Conservation (phyloP, 2,797 vertebrate genomes). For the Rhinogobio ventralis region DNA sequence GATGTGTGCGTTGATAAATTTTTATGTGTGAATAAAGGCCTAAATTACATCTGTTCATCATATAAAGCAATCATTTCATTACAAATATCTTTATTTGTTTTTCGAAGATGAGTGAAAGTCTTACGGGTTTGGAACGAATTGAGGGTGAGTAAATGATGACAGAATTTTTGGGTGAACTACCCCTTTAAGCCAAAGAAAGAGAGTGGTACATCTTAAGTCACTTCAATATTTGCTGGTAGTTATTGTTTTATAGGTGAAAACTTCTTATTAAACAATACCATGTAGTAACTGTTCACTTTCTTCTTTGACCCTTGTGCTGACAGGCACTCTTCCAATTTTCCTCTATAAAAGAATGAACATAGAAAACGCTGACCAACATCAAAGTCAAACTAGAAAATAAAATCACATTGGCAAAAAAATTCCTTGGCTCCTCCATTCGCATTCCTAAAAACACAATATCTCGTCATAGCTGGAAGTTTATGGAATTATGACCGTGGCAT, state of each 20-base stretch:
- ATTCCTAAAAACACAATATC: slow-evolving; percentile 72
- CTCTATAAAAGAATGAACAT: slow-evolving; percentile 63
- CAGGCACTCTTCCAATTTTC: slow-evolving; percentile 72
- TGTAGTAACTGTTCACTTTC: slow-evolving; percentile 58
- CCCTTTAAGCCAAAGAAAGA: slow-evolving; percentile 22
- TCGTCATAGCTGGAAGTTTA: slow-evolving; percentile 67
- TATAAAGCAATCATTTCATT: too few relatives aligned
- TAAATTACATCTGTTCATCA: too few relatives aligned
- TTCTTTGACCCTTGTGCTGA: slow-evolving; percentile 67
- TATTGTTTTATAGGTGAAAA: slow-evolving; percentile 42
- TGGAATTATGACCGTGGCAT: slow-evolving; percentile 54
- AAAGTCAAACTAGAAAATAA: slow-evolving; percentile 72
- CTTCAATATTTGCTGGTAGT: slow-evolving; percentile 33
- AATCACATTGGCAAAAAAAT: slow-evolving; percentile 68
- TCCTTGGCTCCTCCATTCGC: slow-evolving; percentile 65
- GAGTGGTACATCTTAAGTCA: slow-evolving; percentile 16
- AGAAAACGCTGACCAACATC: slow-evolving; percentile 71
- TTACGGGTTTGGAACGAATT: not conserved
- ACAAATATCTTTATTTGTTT: not conserved
- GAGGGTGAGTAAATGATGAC: not conserved
- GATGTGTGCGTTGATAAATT: too few relatives aligned
- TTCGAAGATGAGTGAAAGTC: not conserved
- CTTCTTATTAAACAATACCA: slow-evolving; percentile 53
- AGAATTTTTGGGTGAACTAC: not conserved
- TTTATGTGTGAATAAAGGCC: not conserved